Conservation (phyloP, 1,140 invertebrate genomes). For the Achroia grisella region DNA sequence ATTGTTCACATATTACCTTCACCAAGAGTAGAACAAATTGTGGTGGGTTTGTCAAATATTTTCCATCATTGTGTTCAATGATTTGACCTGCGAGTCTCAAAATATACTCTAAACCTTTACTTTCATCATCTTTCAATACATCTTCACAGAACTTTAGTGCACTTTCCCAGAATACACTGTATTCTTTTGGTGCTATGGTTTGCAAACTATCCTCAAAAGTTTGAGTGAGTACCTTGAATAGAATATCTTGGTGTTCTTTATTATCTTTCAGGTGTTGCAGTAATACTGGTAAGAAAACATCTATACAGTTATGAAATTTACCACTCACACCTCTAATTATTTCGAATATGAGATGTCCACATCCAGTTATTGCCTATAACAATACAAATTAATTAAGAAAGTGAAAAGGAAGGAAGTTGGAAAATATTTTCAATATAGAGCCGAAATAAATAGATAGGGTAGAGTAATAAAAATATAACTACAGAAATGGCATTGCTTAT, state of each 20-base stretch:
- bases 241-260: constrained; percentile 70
- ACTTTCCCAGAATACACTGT: constrained; percentile 75
- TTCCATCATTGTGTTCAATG: constrained; percentile 78
- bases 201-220: constrained; percentile 75
- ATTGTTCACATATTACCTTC: constrained; percentile 71
- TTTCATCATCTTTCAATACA: constrained; percentile 41
- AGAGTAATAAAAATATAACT: too few relatives aligned
- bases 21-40: constrained; percentile 71
- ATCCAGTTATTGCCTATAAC: constrained; percentile 79
- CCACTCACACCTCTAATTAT: constrained; percentile 85
- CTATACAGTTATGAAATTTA: constrained; percentile 87
- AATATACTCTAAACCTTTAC: constrained; percentile 57
- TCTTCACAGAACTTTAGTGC: constrained; percentile 48
- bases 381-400: constrained; percentile 11
- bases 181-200: constrained; percentile 76
- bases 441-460: too few relatives aligned
- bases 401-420: too few relatives aligned
- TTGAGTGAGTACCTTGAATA: constrained; percentile 78
- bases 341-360: constrained; percentile 90
- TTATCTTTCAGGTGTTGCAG: constrained; percentile 75
- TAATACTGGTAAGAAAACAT: constrained; percentile 77
- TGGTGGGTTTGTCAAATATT: constrained; percentile 75
- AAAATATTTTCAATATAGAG: too few relatives aligned
- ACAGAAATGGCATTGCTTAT: too few relatives aligned
- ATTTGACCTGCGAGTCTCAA: constrained; percentile 76